phyloP scores from a whole-genome alignment of 1,140 invertebrate species.

The Zaprionus tsacasi region DNA sequence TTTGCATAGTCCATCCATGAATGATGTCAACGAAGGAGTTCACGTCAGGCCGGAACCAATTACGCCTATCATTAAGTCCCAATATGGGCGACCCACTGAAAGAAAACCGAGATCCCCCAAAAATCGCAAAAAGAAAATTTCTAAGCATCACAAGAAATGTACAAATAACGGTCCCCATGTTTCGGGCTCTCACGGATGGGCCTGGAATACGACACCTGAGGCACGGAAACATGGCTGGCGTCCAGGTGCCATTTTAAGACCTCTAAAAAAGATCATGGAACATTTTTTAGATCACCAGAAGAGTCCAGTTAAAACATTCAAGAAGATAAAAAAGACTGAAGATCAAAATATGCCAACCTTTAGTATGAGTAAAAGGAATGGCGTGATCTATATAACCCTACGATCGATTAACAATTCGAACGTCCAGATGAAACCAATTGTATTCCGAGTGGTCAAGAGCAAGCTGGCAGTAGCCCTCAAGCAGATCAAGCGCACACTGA shows the following conservation, averaged over 20 bases:
- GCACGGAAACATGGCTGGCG: constrained; percentile 63
- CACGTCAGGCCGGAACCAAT: too few relatives aligned
- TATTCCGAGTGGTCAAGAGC: constrained; percentile 72
- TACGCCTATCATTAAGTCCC: background rate
- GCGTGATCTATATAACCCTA: constrained; percentile 66
- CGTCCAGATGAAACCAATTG: constrained; percentile 60
- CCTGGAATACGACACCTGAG: constrained; percentile 54
- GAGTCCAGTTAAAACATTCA: background rate
- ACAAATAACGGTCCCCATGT: too few relatives aligned
- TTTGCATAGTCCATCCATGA: background rate
- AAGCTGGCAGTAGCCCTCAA: constrained; percentile 42
- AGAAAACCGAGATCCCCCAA: background rate
- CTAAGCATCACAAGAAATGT: background rate
- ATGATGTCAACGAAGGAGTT: background rate
- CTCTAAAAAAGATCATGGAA: constrained; percentile 72
- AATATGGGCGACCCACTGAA: background rate
- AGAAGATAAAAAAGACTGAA: background rate
- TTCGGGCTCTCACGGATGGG: constrained; percentile 63
- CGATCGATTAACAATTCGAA: constrained; percentile 40
- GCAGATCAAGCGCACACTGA: constrained; percentile 55
- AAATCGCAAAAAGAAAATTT: constrained; percentile 19
- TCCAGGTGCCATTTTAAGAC: constrained; percentile 69
- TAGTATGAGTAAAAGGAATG: constrained; percentile 63
- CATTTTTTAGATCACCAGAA: constrained; percentile 55
- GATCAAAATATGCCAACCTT: constrained; percentile 41